phyloP scores from a whole-genome alignment of 2,888 invertebrate genomes.

The Drosophila peninsularis region DNA sequence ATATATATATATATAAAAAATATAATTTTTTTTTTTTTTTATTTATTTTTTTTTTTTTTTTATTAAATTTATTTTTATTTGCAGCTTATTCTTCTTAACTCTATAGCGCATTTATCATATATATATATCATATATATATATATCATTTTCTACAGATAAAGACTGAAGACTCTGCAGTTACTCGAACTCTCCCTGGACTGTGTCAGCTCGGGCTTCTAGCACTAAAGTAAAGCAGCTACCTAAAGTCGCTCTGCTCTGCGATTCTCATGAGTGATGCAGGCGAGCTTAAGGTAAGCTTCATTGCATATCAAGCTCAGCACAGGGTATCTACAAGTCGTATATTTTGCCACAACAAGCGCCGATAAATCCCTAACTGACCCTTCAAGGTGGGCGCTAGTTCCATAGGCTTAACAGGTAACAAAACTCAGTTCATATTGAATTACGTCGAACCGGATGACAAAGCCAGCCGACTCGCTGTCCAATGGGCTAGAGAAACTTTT shows the following conservation, averaged over 20 bases:
- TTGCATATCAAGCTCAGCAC: background rate
- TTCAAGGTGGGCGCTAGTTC: background rate
- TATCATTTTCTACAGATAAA: background rate
- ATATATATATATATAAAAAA: no score
- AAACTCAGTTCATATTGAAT: constrained; percentile 3
- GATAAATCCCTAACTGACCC: background rate
- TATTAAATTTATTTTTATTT: no score
- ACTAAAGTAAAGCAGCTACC: no score
- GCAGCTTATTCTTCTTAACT: no score
- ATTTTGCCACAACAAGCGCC: no score
- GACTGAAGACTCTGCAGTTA: no score
- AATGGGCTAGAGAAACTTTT: constrained; percentile 18
- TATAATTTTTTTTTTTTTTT: no score
- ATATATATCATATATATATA: background rate
- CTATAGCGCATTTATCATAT: no score
- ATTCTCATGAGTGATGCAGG: background rate
- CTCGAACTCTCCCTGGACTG: no score
- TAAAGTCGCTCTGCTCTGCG: background rate
- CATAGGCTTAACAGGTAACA: constrained; percentile 6
- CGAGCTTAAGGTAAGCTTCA: no score
- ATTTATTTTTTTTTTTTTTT: no score
- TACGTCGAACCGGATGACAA: constrained; percentile 18
- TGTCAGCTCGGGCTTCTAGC: no score
- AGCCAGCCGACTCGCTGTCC: constrained; percentile 9
- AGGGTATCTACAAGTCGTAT: background rate